Evolutionary conservation across 2,113 vertebrate species (phyloP).

Genomic region (Anser brachyrhynchus): DNA sequence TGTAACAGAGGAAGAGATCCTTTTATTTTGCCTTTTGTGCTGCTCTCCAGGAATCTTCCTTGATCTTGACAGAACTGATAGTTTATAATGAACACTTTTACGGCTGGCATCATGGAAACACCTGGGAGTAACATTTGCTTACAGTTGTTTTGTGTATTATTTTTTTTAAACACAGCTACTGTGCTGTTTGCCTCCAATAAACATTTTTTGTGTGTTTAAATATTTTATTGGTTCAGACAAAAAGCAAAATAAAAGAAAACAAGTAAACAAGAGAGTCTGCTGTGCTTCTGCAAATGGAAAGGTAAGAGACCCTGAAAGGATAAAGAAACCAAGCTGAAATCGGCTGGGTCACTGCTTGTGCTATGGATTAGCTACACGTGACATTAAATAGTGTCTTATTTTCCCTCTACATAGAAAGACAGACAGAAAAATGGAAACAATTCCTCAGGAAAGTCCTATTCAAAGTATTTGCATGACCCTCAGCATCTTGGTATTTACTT

Average conservation of each 20-base stretch:
- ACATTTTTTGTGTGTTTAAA: slow-evolving; percentile 49
- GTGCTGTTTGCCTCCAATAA: slow-evolving; percentile 42
- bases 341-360: neutral
- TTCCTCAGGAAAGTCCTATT: neutral
- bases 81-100: slow-evolving; percentile 69
- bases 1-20: slow-evolving; percentile 26
- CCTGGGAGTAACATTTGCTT: slow-evolving; percentile 59
- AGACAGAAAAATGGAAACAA: accelerated
- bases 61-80: slow-evolving; percentile 66
- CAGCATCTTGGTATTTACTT: neutral
- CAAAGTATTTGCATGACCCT: neutral
- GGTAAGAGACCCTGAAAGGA: neutral
- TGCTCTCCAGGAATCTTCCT: slow-evolving; percentile 63
- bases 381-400: neutral
- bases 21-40: slow-evolving; percentile 62
- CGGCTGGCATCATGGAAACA: slow-evolving; percentile 58
- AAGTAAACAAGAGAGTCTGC: slow-evolving; percentile 6
- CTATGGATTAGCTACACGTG: neutral
- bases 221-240: slow-evolving; percentile 45
- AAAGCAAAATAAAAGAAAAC: slow-evolving; percentile 31
- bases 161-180: slow-evolving; percentile 9
- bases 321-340: neutral
- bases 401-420: neutral
- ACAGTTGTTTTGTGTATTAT: neutral
- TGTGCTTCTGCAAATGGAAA: neutral